Evolutionary conservation across 2,797 vertebrate species (phyloP), one percentile per base, ranked within the genome.

Genomic region (Simalia tracyae): DNA sequence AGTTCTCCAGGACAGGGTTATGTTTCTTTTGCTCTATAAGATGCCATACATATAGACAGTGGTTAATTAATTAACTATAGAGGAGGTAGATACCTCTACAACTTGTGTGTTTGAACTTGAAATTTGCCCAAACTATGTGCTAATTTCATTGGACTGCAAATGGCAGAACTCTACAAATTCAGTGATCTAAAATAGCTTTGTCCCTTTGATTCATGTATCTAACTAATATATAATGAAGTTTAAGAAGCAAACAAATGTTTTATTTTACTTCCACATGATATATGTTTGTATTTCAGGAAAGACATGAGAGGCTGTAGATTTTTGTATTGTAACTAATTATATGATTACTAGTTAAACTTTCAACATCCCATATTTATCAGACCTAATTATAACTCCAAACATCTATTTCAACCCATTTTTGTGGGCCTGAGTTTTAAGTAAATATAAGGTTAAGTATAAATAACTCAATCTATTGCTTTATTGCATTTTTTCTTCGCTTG

Each of bases 331-430:
- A n/a, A 12, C 85, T 94, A 92, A 88, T 94, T 92, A 0, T 0
- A 93, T 94, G 92, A 91, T 92, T 95, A 91, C 19, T 60, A 31
- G 54, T 31, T 61, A 92, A 93, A 93, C 94, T 36, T 5, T 26
- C 59, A 5, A 46, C 4, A 76, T 94, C n/a, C 57, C 88, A 56
- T 81, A 3, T 9, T 95, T 95, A 92, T 92, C 72, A 91, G 66
- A 94, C 92, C 92, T 66, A 57, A 10, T 91, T 84, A 14, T 1
- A 54, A 26, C 24, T 54, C 46, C 54, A 11, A 28, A 54, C 81
- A 84, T 84, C 26, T 11, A 66, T 66, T 66, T 66, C 64, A 66
- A 26, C 50, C 50, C 50, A 54, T 54, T 54, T 54, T 54, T 54
- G 50, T 54, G 50, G 50, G 50, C 8, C 50, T 54, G 50, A 54